Evolutionary conservation across 2,113 vertebrate genomes (phyloP).

Genomic region (Tragulus kanchil): DNA sequence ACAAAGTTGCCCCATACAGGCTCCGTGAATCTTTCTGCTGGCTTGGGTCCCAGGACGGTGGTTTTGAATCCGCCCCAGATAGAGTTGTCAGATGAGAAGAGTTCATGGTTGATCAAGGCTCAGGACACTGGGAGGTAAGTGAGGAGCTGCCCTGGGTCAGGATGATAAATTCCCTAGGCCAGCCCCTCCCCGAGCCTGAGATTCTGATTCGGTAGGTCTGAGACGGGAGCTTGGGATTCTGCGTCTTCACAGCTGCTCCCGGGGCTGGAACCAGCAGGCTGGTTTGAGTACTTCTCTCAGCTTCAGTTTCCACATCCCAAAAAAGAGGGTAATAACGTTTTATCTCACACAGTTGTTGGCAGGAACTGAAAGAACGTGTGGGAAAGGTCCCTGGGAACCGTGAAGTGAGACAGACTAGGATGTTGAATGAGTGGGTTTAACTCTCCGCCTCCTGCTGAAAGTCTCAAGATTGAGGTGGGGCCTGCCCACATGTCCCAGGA

Average conservation of each 20-base stretch:
- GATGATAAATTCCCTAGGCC: not conserved
- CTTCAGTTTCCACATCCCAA: constrained; percentile 57
- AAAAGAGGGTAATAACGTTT: constrained; percentile 41
- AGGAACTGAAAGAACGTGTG: constrained; percentile 71
- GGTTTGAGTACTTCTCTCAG: not conserved
- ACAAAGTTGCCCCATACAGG: not conserved
- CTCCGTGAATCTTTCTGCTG: not conserved
- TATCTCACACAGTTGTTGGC: constrained; percentile 47
- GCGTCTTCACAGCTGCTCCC: not conserved
- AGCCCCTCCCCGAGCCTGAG: not conserved
- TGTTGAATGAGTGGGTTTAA: not conserved
- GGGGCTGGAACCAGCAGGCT: not conserved
- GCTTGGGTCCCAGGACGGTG: not conserved
- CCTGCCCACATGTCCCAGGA: not conserved
- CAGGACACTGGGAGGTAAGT: not conserved
- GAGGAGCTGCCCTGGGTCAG: not conserved
- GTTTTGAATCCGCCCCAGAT: not conserved
- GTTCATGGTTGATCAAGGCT: not conserved
- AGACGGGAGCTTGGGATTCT: not conserved
- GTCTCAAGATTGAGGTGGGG: not conserved
- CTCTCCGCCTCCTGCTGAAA: not conserved
- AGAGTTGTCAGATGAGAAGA: not conserved
- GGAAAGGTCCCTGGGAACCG: constrained; percentile 59
- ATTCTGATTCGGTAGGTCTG: not conserved
- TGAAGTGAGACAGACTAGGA: constrained; percentile 22